These are phyloP conservation scores for Tachina lurida DNA, from an alignment of 2,888 invertebrate genomes.

Conservation along the genomic window DNA sequence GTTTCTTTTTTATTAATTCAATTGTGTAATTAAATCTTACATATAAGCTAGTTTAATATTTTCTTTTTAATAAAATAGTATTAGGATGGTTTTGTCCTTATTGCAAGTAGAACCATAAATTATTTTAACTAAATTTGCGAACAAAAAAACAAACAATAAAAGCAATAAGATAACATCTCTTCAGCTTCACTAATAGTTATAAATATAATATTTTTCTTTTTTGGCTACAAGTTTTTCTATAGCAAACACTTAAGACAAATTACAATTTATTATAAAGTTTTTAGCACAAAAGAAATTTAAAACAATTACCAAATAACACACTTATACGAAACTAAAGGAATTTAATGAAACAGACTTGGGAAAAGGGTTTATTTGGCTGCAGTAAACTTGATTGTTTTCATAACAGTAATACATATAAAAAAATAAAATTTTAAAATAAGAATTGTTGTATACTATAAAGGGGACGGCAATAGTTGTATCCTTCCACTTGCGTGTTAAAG, in stretches of 20 bases:
- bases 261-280: constrained; percentile 58
- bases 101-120: constrained; percentile 19
- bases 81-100: background rate
- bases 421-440: background rate
- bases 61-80: background rate
- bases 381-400: background rate
- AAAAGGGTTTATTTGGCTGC: background rate
- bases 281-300: constrained; percentile 28
- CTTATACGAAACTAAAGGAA: background rate
- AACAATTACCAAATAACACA: constrained; percentile 35
- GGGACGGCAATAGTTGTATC: no score
- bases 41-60: no score
- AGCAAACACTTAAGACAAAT: constrained; percentile 63
- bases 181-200: constrained; percentile 27
- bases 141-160: background rate
- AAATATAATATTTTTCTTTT: constrained; percentile 8
- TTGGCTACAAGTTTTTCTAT: constrained; percentile 35
- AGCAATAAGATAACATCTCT: constrained; percentile 46
- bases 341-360: background rate
- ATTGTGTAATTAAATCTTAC: no score
- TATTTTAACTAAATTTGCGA: background rate
- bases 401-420: background rate
- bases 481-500: no score
- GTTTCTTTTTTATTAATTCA: no score
- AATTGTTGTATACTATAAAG: no score